These are phyloP conservation scores for Bovichtus diacanthus DNA, from an alignment of 2,797 vertebrate genomes.

Conservation along the genomic window DNA sequence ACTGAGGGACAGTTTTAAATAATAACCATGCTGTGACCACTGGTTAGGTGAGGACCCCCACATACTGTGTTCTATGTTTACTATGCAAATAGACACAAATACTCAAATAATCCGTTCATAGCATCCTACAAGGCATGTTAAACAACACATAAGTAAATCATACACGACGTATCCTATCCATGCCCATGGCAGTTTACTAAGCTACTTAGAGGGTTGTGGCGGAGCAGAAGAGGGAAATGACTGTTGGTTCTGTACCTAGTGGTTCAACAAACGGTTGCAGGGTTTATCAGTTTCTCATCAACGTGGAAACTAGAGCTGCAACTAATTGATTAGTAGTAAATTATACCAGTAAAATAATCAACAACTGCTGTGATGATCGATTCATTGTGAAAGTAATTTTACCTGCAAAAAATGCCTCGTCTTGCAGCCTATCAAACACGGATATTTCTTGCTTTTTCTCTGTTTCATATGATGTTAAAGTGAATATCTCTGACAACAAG, in stretches of 20 bases:
- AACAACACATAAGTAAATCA: slow-evolving; percentile 29
- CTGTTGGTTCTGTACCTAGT: background rate
- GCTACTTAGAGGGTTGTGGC: background rate
- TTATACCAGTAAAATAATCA: too few relatives aligned
- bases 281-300: slow-evolving; percentile 1
- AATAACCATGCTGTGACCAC: background rate
- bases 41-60: background rate
- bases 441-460: too few relatives aligned
- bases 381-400: too few relatives aligned
- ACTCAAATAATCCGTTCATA: slow-evolving; percentile 23
- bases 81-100: background rate
- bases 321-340: too few relatives aligned
- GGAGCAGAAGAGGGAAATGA: background rate
- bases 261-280: background rate
- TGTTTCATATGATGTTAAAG: too few relatives aligned
- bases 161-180: slow-evolving; percentile 13
- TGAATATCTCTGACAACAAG: too few relatives aligned
- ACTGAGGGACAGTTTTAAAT: background rate
- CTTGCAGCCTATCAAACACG: too few relatives aligned
- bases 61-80: background rate
- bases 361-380: too few relatives aligned
- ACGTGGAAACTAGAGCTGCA: background rate
- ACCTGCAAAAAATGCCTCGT: too few relatives aligned
- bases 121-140: slow-evolving; percentile 23
- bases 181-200: slow-evolving; percentile 6